These are phyloP conservation scores for Eupithecia centaureata DNA, from an alignment of 2,888 invertebrate species.

Conservation along the genomic window DNA sequence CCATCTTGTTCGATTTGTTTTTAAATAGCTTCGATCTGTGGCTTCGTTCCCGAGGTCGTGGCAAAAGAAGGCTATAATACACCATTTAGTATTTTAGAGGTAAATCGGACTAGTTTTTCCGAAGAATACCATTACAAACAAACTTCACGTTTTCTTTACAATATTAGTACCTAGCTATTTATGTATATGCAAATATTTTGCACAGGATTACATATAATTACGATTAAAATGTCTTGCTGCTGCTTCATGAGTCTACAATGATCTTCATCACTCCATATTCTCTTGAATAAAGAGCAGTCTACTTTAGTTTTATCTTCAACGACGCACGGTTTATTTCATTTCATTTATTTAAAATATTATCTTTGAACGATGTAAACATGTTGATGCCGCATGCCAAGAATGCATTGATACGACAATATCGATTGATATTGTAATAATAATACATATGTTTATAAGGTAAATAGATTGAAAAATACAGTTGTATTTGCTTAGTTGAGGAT, in stretches of 20 bases:
- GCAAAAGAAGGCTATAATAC: neutral
- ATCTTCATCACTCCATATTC: neutral
- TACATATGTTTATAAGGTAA: conserved; percentile 5
- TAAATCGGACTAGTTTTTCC: neutral
- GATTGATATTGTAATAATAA: conserved; percentile 18
- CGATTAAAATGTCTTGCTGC: neutral
- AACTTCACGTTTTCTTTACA: neutral
- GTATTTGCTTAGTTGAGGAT: neutral
- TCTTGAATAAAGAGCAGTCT: neutral
- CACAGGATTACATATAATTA: neutral
- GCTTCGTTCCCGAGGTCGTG: neutral
- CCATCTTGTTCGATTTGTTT: neutral
- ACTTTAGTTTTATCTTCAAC: neutral
- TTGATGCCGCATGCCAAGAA: conserved; percentile 7
- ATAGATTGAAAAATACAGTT: conserved; percentile 11
- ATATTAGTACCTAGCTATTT: neutral
- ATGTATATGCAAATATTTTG: neutral
- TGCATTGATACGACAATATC: conserved; percentile 18
- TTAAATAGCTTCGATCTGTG: neutral
- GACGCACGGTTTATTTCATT: neutral
- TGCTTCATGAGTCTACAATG: too few relatives aligned
- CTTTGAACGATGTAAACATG: neutral
- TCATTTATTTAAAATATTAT: neutral
- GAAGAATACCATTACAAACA: neutral
- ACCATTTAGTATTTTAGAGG: too few relatives aligned